A percentile compares a stretch with the other conserved stretches of the same genome.
Conservation (phyloP, 1,140 invertebrate species). For the Oedothorax gibbosus region DNA sequence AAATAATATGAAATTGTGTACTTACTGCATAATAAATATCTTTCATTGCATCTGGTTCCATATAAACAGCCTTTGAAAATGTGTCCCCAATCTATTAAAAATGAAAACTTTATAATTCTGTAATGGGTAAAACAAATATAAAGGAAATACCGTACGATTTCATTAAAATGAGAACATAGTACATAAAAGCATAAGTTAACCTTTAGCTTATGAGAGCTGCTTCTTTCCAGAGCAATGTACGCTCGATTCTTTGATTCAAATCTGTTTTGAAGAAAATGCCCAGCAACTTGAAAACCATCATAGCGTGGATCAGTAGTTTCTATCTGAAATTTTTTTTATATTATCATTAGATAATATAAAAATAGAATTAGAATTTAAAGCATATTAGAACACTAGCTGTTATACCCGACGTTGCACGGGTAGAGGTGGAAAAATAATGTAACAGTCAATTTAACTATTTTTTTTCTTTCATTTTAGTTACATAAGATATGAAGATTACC, state of each 20-base stretch:
- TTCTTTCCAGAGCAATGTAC: constrained; percentile 42
- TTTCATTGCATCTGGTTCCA: constrained; percentile 18
- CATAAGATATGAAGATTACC: no score
- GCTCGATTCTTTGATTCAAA: constrained; percentile 24
- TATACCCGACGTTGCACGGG: no score
- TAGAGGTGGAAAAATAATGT: no score
- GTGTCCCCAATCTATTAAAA: constrained; percentile 30
- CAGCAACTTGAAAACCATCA: not conserved
- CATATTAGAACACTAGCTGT: no score
- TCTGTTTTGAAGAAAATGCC: constrained; percentile 16
- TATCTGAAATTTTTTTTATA: constrained; percentile 6
- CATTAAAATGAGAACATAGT: not conserved
- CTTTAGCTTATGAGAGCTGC: constrained; percentile 23
- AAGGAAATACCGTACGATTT: not conserved
- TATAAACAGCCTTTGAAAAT: constrained; percentile 22
- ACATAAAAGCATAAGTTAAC: constrained; percentile 2
- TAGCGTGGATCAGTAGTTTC: constrained; percentile 31
- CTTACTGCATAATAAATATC: constrained; percentile 42
- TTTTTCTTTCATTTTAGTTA: no score
- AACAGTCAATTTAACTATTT: no score
- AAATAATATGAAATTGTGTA: not conserved
- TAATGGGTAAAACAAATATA: not conserved
- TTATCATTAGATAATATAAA: no score
- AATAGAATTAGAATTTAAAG: no score
- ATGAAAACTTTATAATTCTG: not conserved